Percentiles rank a stretch among this genome's conserved stretches.
These are phyloP conservation scores for Drosophila repletoides DNA, from an alignment of 1,140 invertebrate species.

Conservation along the genomic window DNA sequence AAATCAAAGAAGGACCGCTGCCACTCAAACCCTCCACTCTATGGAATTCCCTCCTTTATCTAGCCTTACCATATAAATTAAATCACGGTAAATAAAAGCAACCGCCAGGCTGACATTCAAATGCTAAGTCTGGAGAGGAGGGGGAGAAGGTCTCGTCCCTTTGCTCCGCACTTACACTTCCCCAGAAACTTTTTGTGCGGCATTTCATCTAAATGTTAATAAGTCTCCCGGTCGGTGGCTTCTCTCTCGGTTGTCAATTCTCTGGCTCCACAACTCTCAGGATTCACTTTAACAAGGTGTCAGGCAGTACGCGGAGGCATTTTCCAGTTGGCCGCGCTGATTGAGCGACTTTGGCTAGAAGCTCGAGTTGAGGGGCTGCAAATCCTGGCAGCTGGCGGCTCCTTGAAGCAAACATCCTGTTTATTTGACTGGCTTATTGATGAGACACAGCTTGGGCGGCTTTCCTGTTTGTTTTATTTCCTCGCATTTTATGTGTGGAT, in stretches of 20 bases:
- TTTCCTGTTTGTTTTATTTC: slow-evolving; percentile 28
- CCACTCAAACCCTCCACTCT: slow-evolving; percentile 9
- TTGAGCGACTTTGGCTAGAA: slow-evolving; percentile 48
- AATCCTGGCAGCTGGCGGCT: slow-evolving; percentile 53
- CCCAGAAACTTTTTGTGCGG: slow-evolving; percentile 31
- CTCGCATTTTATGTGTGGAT: slow-evolving; percentile 52
- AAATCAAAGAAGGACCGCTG: slow-evolving; percentile 37
- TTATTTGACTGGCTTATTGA: slow-evolving; percentile 76
- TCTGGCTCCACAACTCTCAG: slow-evolving; percentile 10
- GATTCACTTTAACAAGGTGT: slow-evolving; percentile 66
- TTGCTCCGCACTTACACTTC: too few species aligned
- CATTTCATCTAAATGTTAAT: slow-evolving; percentile 80
- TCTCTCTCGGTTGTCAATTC: slow-evolving; percentile 1
- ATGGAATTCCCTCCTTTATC: background rate
- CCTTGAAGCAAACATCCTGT: slow-evolving; percentile 69
- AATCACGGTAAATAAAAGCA: slow-evolving; percentile 66
- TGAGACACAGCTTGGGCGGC: slow-evolving; percentile 41
- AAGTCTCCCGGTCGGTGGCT: slow-evolving; percentile 47
- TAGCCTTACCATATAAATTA: slow-evolving; percentile 56
- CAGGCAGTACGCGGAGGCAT: slow-evolving; percentile 63
- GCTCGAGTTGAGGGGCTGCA: slow-evolving; percentile 7
- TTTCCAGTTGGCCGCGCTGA: slow-evolving; percentile 76
- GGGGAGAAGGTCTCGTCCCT: slow-evolving; percentile 10
- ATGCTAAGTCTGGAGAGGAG: slow-evolving; percentile 51
- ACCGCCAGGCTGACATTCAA: slow-evolving; percentile 52